phyloP scores from a whole-genome alignment of 1,140 invertebrate species.

The Drosophila chauvacae region DNA sequence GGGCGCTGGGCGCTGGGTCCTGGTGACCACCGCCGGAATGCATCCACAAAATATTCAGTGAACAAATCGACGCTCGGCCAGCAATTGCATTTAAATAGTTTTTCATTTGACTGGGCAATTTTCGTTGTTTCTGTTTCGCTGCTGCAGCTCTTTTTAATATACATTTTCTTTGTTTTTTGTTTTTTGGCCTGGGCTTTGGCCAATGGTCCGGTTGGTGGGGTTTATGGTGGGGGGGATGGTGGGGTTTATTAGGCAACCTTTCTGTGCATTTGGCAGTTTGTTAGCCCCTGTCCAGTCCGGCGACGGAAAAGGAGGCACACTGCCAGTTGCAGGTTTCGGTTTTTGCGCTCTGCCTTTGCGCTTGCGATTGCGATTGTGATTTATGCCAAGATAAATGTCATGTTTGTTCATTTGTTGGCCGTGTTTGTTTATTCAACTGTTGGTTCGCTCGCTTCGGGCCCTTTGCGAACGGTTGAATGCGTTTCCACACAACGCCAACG shows the following conservation, averaged over 20 bases:
- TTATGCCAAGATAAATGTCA: conserved; percentile 56
- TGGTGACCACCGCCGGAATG: conserved; percentile 28
- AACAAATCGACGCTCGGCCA: conserved; percentile 77
- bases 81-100: conserved; percentile 82
- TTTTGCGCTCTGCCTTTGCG: background rate
- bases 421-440: conserved; percentile 15
- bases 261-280: conserved; percentile 48
- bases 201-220: conserved; percentile 6
- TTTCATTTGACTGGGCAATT: conserved; percentile 79
- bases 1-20: too few relatives aligned
- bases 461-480: conserved; percentile 19
- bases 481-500: conserved; percentile 8
- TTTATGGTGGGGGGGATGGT: too few relatives aligned
- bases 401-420: conserved; percentile 31
- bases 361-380: conserved; percentile 42
- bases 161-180: background rate
- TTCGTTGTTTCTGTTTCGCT: conserved; percentile 17
- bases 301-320: conserved; percentile 13
- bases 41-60: conserved; percentile 71
- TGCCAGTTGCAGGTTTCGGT: conserved; percentile 53
- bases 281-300: conserved; percentile 2
- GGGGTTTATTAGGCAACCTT: conserved; percentile 54
- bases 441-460: conserved; percentile 1
- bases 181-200: background rate
- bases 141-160: conserved; percentile 26